Evolutionary conservation across 1,140 invertebrate species (phyloP), one percentile per base, ranked within the genome.

Genomic region (Hyposmocoma kahamanoa): DNA sequence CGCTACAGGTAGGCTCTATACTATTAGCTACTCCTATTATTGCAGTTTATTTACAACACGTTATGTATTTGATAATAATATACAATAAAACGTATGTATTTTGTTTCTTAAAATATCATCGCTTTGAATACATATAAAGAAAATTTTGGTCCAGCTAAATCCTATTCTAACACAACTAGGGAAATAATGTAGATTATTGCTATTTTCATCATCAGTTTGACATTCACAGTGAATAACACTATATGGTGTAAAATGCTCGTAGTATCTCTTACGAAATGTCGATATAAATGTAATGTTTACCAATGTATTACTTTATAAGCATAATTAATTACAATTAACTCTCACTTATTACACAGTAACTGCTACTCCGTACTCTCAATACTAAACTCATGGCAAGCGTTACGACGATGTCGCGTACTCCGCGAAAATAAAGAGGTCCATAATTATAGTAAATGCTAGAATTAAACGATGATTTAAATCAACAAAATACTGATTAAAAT

Each of bases 81-180:
- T 78, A 72, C 61, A 74, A 68, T 72, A 67, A 72, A 67, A 71
- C 56, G 62, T 62, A 54, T 62, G n/a, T n/a, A n/a, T n/a, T n/a
- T 65, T 61, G 50, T 65, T 67, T 72, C 58, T 67, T 68, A 67
- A 59, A 67, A 67, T 67, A 69, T 62, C 56, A 66, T 72, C 60
- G 62, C 62, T 74, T 72, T 65, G 62, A 73, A 72, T 72, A 72
- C n/a, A n/a, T n/a, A n/a, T 59, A 81, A 78, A 76, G 60, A 72
- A 77, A 80, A 77, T 81, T 84, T 84, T 84, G 81, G 81, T 84
- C 81, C 81, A 82, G 78, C 81, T 82, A 82, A 80, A 72, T 73
- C 66, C 78, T 82, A 80, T 78, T 71, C 74, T 79, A 79, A 79
- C 69, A 71, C 70, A 81, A 72, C 62, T 82, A 79, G 58, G 64